These are phyloP conservation scores for Sandelia bainsii DNA, from an alignment of 2,797 vertebrate species.

Conservation along the genomic window DNA sequence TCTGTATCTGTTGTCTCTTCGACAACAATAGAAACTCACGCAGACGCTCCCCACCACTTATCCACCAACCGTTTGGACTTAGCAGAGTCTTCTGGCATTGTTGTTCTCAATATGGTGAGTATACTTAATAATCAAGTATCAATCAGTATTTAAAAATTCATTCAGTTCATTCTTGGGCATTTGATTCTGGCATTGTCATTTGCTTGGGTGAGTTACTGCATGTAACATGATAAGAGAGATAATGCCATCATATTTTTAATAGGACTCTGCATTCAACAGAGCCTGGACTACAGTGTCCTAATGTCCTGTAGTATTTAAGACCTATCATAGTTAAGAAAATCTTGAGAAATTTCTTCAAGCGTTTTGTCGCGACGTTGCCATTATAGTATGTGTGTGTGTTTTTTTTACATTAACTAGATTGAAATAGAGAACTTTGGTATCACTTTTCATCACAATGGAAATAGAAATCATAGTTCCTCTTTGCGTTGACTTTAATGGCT, in stretches of 20 bases:
- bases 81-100: slow-evolving; percentile 28
- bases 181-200: not conserved
- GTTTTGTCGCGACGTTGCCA: not conserved
- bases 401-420: slow-evolving; percentile 36
- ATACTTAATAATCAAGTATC: slow-evolving; percentile 8
- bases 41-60: slow-evolving; percentile 37
- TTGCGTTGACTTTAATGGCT: slow-evolving; percentile 26
- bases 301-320: not conserved
- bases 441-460: slow-evolving; percentile 54
- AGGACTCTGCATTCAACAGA: not conserved
- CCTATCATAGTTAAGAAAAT: not conserved
- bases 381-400: not conserved
- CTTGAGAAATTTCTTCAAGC: slow-evolving; percentile 13
- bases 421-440: slow-evolving; percentile 30
- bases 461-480: slow-evolving; percentile 63
- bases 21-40: slow-evolving; percentile 51
- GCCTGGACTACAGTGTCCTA: not conserved
- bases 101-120: slow-evolving; percentile 70
- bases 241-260: not conserved
- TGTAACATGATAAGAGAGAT: not conserved
- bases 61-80: slow-evolving; percentile 1
- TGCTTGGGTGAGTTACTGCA: not conserved
- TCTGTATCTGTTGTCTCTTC: slow-evolving; percentile 2
- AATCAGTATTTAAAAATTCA: not conserved
- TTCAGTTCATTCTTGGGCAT: not conserved